phyloP scores from a whole-genome alignment of 2,113 vertebrate genomes.

The Alaudala cheleensis region DNA sequence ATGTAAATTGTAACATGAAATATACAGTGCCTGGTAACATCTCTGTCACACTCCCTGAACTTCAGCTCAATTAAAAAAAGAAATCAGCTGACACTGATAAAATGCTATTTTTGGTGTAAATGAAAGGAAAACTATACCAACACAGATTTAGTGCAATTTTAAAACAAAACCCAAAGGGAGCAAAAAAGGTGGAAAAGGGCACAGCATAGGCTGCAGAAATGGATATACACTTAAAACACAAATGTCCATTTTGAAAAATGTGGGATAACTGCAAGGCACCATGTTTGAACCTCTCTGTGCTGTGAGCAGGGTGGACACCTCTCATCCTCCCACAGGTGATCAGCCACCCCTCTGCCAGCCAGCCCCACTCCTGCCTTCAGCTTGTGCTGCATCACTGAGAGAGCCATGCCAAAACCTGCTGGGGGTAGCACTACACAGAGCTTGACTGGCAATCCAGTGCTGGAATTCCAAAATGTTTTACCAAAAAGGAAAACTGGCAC shows the following conservation, averaged over 20 bases:
- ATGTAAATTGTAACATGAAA: neutral
- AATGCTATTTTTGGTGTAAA: neutral
- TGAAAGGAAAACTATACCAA: neutral
- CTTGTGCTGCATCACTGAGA: accelerated
- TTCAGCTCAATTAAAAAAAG: constrained; percentile 28
- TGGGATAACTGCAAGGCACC: neutral
- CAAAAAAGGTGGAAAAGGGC: neutral
- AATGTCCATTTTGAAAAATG: neutral
- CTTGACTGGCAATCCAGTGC: neutral
- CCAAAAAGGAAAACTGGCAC: neutral
- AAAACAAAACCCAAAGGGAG: neutral
- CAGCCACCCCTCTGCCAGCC: neutral
- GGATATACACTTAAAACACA: neutral
- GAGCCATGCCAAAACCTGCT: neutral
- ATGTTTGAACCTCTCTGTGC: neutral
- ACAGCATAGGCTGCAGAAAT: neutral
- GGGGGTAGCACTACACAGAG: neutral
- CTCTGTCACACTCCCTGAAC: neutral
- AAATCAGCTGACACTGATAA: neutral
- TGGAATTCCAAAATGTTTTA: accelerated
- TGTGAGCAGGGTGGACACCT: neutral
- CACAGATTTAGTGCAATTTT: neutral
- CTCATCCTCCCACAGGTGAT: accelerated
- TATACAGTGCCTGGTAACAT: neutral
- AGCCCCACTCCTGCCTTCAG: neutral